Conservation (phyloP, 2,113 vertebrate genomes). For the Psittacula cyanocephala region DNA sequence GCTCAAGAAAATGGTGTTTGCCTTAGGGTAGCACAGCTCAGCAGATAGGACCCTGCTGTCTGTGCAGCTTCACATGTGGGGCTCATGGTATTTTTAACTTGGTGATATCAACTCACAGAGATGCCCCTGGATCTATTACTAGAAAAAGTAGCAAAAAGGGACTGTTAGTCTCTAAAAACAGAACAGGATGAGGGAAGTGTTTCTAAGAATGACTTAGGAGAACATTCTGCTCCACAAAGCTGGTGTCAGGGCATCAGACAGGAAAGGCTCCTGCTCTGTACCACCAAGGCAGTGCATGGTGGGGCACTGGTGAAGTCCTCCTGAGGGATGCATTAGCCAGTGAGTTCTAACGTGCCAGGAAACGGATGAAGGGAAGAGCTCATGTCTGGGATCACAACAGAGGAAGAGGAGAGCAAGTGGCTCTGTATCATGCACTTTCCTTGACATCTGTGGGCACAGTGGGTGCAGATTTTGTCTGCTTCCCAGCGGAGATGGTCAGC, state of each 20-base stretch:
- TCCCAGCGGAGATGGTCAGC: background rate
- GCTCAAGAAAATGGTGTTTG: background rate
- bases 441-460: background rate
- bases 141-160: background rate
- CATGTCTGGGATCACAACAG: background rate
- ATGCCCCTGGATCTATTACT: background rate
- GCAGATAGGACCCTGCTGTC: background rate
- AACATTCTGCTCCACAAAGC: background rate
- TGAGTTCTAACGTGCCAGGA: fast-evolving
- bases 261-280: background rate
- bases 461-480: background rate
- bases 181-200: background rate
- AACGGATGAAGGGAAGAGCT: background rate
- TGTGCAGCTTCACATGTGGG: background rate
- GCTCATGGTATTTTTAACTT: background rate
- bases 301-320: background rate
- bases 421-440: background rate
- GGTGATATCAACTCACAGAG: fast-evolving
- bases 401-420: background rate
- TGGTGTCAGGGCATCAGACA: background rate
- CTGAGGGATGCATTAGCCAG: background rate
- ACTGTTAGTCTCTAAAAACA: background rate
- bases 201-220: background rate
- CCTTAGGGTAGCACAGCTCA: background rate
- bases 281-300: fast-evolving